Conservation (phyloP, 1,140 invertebrate genomes). For the Camponotus vicinus region DNA sequence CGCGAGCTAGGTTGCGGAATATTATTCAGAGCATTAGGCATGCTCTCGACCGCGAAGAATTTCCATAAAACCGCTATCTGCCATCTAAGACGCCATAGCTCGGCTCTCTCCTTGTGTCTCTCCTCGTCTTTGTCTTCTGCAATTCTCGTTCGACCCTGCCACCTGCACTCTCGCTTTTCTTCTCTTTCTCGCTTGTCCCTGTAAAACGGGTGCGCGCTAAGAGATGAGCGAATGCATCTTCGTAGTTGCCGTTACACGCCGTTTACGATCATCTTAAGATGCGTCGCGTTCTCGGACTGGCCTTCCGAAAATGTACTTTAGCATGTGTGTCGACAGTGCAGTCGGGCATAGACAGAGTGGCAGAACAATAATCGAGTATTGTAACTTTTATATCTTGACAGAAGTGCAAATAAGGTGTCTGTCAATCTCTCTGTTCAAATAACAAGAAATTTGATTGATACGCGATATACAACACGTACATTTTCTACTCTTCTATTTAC, state of each 20-base stretch:
- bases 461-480: neutral
- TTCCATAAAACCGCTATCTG: constrained; percentile 83
- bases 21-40: constrained; percentile 83
- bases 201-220: constrained; percentile 26
- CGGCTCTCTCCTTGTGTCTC: constrained; percentile 36
- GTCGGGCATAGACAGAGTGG: neutral
- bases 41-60: constrained; percentile 80
- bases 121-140: constrained; percentile 57
- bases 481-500: neutral
- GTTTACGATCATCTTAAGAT: constrained; percentile 76
- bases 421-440: neutral
- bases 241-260: constrained; percentile 70
- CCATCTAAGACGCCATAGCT: constrained; percentile 76
- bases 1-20: constrained; percentile 77
- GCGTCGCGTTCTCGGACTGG: constrained; percentile 12
- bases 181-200: neutral
- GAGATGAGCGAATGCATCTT: constrained; percentile 58
- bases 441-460: neutral
- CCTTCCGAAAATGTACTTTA: constrained; percentile 30
- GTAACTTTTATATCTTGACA: constrained; percentile 12
- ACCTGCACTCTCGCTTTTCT: constrained; percentile 18
- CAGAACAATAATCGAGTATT: neutral
- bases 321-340: constrained; percentile 43
- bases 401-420: neutral
- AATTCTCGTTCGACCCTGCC: constrained; percentile 26